Percentiles rank a stretch among this genome's conserved stretches.
These are phyloP conservation scores for Theodoxus fluviatilis DNA, from an alignment of 2,888 invertebrate genomes.

Conservation along the genomic window DNA sequence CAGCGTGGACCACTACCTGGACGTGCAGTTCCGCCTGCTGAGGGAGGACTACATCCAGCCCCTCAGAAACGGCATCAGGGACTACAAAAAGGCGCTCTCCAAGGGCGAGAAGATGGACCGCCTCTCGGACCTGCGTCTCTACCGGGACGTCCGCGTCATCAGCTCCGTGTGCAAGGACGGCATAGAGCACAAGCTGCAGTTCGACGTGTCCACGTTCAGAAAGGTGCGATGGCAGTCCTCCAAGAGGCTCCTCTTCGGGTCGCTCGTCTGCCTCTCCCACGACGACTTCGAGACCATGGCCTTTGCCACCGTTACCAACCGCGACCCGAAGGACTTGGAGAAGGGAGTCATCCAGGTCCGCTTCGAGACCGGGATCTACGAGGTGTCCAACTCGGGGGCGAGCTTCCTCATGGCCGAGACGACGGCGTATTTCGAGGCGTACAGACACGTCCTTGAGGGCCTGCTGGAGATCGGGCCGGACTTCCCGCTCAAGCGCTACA, in stretches of 20 bases:
- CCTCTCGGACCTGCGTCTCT: too few species aligned
- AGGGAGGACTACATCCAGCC: constrained; percentile 83
- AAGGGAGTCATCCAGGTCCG: constrained; percentile 48
- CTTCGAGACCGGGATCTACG: constrained; percentile 38
- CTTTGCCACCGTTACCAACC: constrained; percentile 71
- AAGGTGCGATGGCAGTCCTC: constrained; percentile 66
- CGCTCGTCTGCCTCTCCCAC: constrained; percentile 76
- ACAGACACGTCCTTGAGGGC: constrained; percentile 77
- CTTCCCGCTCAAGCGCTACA: constrained; percentile 46
- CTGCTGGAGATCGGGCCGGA: constrained; percentile 70
- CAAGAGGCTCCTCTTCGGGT: constrained; percentile 76
- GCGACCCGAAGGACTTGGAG: constrained; percentile 43
- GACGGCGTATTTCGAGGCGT: constrained; percentile 83
- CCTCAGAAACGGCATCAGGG: constrained; percentile 74
- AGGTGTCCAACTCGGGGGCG: constrained; percentile 30
- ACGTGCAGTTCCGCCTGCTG: constrained; percentile 78
- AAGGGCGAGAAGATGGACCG: too few species aligned
- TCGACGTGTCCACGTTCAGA: constrained; percentile 37
- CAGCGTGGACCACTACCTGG: constrained; percentile 77
- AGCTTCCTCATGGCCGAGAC: constrained; percentile 76
- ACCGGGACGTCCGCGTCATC: constrained; percentile 51
- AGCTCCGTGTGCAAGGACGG: constrained; percentile 45
- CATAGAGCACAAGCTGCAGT: constrained; percentile 45
- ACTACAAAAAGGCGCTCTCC: too few species aligned
- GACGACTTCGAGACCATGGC: constrained; percentile 76